Percentiles rank a stretch among this genome's conserved stretches.
These are phyloP conservation scores for Salvelinus sp. DNA, from an alignment of 2,113 vertebrate species.

Conservation along the genomic window DNA sequence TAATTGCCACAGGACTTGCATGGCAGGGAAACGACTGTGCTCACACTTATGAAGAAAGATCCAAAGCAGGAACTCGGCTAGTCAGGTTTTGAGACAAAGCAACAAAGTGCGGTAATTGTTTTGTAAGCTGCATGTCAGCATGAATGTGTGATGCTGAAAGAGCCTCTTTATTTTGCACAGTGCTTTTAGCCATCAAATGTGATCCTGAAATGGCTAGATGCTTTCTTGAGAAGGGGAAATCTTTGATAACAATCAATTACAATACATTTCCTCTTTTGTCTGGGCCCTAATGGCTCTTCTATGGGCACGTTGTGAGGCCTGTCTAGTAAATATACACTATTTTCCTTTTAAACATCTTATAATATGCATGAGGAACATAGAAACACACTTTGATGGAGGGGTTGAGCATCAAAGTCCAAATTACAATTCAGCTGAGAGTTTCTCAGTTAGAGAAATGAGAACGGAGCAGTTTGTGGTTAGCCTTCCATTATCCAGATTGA, in stretches of 20 bases:
- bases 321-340: constrained; percentile 74
- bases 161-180: constrained; percentile 45
- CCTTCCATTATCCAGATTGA: constrained; percentile 76
- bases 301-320: constrained; percentile 54
- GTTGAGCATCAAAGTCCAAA: constrained; percentile 66
- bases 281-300: constrained; percentile 68
- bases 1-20: constrained; percentile 53
- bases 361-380: constrained; percentile 75
- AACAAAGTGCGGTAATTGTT: constrained; percentile 67
- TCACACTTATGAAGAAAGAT: constrained; percentile 49
- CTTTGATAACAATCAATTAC: constrained; percentile 79
- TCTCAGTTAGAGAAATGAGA: constrained; percentile 69
- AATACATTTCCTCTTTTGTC: constrained; percentile 69
- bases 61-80: constrained; percentile 54
- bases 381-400: constrained; percentile 70
- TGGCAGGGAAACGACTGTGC: constrained; percentile 53
- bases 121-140: constrained; percentile 63
- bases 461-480: constrained; percentile 72
- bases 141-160: constrained; percentile 55
- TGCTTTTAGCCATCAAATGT: constrained; percentile 62
- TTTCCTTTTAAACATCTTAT: constrained; percentile 76
- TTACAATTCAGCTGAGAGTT: constrained; percentile 65
- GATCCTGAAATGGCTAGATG: constrained; percentile 64
- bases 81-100: constrained; percentile 60
- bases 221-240: constrained; percentile 60